phyloP scores from a whole-genome alignment of 2,797 vertebrate species.

The Myotis myotis region DNA sequence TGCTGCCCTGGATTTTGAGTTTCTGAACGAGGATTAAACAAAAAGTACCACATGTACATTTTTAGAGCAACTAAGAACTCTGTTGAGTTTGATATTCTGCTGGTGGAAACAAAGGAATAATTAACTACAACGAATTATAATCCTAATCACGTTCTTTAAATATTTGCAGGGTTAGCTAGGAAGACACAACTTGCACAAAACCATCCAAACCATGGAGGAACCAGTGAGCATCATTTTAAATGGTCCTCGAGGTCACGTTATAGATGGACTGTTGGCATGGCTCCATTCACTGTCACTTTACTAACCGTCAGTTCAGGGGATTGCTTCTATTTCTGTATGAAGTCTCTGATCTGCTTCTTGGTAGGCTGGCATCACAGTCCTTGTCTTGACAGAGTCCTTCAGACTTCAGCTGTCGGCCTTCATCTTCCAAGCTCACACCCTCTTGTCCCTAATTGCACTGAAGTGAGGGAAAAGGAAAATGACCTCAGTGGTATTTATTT shows the following conservation, averaged over 20 bases:
- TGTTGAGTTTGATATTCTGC: neutral
- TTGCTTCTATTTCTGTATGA: constrained; percentile 57
- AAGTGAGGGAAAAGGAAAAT: constrained; percentile 26
- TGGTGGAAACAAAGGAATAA: neutral
- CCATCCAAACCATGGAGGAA: neutral
- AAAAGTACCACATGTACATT: neutral
- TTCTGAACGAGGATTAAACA: constrained; percentile 1
- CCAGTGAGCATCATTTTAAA: neutral
- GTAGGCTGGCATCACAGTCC: neutral
- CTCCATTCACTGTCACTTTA: constrained; percentile 9
- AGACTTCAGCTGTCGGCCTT: constrained; percentile 58
- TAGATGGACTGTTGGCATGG: neutral
- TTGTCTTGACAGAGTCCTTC: constrained; percentile 63
- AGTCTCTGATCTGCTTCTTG: constrained; percentile 56
- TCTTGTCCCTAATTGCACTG: constrained; percentile 48
- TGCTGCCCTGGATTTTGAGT: neutral
- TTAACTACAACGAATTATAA: neutral
- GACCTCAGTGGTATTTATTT: constrained; percentile 31
- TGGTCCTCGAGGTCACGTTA: neutral
- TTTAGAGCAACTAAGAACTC: neutral
- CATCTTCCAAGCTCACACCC: constrained; percentile 34
- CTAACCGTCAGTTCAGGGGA: neutral
- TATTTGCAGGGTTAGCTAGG: neutral
- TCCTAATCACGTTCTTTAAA: neutral
- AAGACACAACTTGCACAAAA: neutral